phyloP scores from a whole-genome alignment of 2,888 invertebrate species.

The Brachypterus glaber region DNA sequence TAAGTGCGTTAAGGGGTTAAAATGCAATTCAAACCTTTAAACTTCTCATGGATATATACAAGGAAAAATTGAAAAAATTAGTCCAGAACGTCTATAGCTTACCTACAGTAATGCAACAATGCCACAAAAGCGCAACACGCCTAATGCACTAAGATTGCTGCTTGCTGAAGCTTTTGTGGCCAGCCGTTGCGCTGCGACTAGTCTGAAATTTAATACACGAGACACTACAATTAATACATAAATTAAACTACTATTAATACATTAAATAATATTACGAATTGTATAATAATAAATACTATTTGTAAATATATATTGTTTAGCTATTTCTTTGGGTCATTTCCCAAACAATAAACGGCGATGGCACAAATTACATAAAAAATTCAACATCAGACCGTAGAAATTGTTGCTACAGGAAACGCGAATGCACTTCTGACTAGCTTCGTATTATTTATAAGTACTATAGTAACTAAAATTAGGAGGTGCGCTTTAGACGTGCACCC shows the following conservation, averaged over 20 bases:
- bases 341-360: slow-evolving; percentile 30
- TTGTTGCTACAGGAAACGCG: slow-evolving; percentile 40
- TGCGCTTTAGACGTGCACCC: slow-evolving; percentile 24
- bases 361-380: slow-evolving; percentile 34
- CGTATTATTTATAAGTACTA: slow-evolving; percentile 40
- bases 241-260: slow-evolving; percentile 27
- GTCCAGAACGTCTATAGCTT: too few relatives aligned
- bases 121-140: too few relatives aligned
- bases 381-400: slow-evolving; percentile 33
- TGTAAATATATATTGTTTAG: slow-evolving; percentile 25
- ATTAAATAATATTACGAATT: slow-evolving; percentile 23
- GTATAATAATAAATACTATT: slow-evolving; percentile 26
- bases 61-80: too few relatives aligned
- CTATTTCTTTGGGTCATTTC: slow-evolving; percentile 31
- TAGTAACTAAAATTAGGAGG: slow-evolving; percentile 27
- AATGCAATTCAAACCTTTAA: too few relatives aligned
- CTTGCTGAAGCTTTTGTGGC: too few relatives aligned
- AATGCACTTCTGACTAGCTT: slow-evolving; percentile 43
- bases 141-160: too few relatives aligned
- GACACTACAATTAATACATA: slow-evolving; percentile 39
- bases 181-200: slow-evolving; percentile 29
- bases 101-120: too few relatives aligned
- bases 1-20: too few relatives aligned
- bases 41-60: too few relatives aligned
- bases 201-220: slow-evolving; percentile 36